Evolutionary conservation across 2,113 vertebrate genomes (phyloP), one percentile per base, ranked within the genome.

Genomic region (Platichthys stellatus): DNA sequence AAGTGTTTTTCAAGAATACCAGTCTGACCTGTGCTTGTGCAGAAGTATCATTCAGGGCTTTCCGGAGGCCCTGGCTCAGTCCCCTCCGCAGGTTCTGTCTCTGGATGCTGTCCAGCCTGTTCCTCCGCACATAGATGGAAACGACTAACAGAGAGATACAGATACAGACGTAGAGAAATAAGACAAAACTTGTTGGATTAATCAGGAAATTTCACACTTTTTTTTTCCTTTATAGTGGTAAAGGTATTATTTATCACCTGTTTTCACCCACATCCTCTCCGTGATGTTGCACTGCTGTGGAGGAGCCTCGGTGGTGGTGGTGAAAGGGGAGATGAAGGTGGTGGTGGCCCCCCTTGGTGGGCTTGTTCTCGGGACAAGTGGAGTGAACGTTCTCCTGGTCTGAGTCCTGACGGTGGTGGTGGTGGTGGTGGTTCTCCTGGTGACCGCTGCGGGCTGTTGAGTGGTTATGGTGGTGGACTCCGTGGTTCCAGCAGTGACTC

Each of bases 251-350:
- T 2, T 92, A 99, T 2, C 92, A 99, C 98, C 97, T 95, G 96
- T 97, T 95, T 96, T 98, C 60, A 98, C 89, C 95, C 97, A 95
- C 68, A 97, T 86, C 84, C 93, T 94, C 71, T 95, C 92, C 59
- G 97, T 98, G 85, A 97, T 95, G 59, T 95, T 97, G 90, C 98
- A 99, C 65, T 96, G 96, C 79, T 96, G 91, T 23, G 89, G 87
- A 63, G 95, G 95, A 20, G 88, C 85, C 82, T 94, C 92, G 20
- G 63, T 96, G 80, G 93, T 96, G 80, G 95, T 94, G 31, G 95
- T 92, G 31, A 93, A 93, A 63, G 94, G 75, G 2, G 93, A 95
- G 24, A 92, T 70, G 61, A 94, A 72, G 15, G 88, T 49, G 21
- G 95, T 87, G 14, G 85, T 88, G 80, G 80, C 90, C 84, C 84